A percentile compares a stretch with the other conserved stretches of the same genome.
phyloP scores from a whole-genome alignment of 2,888 invertebrate species.

The Andrena dorsata region DNA sequence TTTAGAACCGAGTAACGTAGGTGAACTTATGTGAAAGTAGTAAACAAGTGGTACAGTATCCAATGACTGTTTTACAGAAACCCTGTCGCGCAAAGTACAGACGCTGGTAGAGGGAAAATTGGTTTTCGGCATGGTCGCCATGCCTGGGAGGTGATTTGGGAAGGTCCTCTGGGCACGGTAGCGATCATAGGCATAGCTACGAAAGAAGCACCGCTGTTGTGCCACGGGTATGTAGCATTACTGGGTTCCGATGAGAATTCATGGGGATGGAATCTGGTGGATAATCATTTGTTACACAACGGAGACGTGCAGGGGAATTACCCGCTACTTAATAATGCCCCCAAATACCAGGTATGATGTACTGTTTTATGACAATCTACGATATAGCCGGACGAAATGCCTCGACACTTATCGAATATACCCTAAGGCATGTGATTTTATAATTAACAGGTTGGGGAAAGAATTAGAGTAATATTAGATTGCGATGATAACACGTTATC shows the following conservation, averaged over 20 bases:
- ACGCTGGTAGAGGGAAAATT: conserved; percentile 95
- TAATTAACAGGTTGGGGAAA: conserved; percentile 94
- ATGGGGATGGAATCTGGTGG: conserved; percentile 99
- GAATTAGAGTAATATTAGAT: conserved; percentile 98
- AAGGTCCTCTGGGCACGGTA: conserved; percentile 98
- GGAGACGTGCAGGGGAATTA: conserved; percentile 97
- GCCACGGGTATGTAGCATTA: conserved; percentile 97
- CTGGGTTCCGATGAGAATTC: conserved; percentile 98
- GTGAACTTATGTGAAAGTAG: not conserved
- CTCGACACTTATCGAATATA: conserved; percentile 9
- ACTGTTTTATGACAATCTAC: conserved; percentile 5
- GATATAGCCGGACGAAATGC: not conserved
- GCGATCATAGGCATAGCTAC: conserved; percentile 98
- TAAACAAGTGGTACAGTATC: not conserved
- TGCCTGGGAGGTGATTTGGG: conserved; percentile 99
- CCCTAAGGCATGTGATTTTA: conserved; percentile 40
- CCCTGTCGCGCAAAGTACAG: conserved; percentile 99
- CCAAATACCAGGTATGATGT: conserved; percentile 95
- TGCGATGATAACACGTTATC: conserved; percentile 98
- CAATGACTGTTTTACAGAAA: conserved; percentile 87
- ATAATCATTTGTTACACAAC: conserved; percentile 98
- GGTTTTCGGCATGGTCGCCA: conserved; percentile 97
- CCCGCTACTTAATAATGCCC: conserved; percentile 97
- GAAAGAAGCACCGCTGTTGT: conserved; percentile 96
- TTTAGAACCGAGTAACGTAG: not conserved